Percentiles rank a stretch among this genome's conserved stretches.
These are phyloP conservation scores for Eudasyphora cyanicolor DNA, from an alignment of 2,888 invertebrate species.

Conservation along the genomic window DNA sequence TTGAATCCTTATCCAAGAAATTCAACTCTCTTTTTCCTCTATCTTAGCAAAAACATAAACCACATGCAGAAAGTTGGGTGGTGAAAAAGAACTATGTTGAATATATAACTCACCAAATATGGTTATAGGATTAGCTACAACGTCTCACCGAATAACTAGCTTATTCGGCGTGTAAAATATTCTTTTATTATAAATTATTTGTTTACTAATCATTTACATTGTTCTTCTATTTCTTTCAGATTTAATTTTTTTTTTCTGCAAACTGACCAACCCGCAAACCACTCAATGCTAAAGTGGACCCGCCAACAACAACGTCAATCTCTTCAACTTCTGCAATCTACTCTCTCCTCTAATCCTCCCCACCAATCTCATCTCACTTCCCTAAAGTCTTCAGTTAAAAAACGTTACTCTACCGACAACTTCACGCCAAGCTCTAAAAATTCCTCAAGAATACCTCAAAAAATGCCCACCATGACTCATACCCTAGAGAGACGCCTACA, in stretches of 20 bases:
- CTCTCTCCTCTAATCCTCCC: slow-evolving; percentile 8
- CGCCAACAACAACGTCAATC: slow-evolving; percentile 55
- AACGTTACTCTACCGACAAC: slow-evolving; percentile 51
- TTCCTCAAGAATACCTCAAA: slow-evolving; percentile 16
- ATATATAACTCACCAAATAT: too few species aligned
- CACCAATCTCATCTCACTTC: background rate
- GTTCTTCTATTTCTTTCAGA: background rate
- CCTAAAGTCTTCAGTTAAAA: background rate
- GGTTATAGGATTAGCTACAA: background rate
- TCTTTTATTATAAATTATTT: too few species aligned
- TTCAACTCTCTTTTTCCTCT: background rate
- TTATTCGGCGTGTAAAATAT: background rate
- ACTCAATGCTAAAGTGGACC: slow-evolving; percentile 63
- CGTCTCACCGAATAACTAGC: background rate
- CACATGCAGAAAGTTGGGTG: background rate
- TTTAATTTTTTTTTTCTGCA: too few species aligned
- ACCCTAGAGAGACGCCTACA: slow-evolving; percentile 73
- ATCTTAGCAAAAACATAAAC: background rate
- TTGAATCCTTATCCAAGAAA: background rate
- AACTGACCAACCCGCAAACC: too few species aligned
- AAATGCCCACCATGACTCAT: slow-evolving; percentile 76
- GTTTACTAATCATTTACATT: too few species aligned
- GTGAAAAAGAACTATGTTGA: background rate
- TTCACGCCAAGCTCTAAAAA: background rate
- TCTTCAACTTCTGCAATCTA: slow-evolving; percentile 47